A percentile compares a stretch with the other conserved stretches of the same genome.
These are phyloP conservation scores for Pipistrellus nathusii DNA, from an alignment of 2,797 vertebrate genomes.

Conservation along the genomic window DNA sequence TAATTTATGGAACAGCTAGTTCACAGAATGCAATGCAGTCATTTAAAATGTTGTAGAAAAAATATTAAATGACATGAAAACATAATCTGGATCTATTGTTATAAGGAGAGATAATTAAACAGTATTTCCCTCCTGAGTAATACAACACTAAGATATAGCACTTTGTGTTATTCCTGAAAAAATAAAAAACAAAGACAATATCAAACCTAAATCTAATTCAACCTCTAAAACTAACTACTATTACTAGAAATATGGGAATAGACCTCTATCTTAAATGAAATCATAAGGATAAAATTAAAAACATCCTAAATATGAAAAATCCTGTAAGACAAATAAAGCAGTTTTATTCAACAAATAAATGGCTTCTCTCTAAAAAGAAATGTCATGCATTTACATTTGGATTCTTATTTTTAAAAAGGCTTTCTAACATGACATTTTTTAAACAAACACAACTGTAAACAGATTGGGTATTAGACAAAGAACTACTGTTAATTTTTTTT, in stretches of 20 bases:
- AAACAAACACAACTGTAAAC: neutral
- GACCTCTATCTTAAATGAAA: neutral
- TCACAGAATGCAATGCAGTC: conserved; percentile 4
- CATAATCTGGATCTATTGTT: neutral
- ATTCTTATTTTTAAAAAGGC: neutral
- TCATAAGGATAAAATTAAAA: neutral
- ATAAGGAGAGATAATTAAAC: neutral
- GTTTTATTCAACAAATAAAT: neutral
- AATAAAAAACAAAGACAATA: neutral
- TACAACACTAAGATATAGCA: neutral
- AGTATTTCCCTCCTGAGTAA: neutral
- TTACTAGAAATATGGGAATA: neutral
- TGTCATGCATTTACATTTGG: neutral
- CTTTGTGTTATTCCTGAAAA: neutral
- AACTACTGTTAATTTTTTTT: neutral
- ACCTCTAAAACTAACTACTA: neutral
- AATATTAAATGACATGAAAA: conserved; percentile 13
- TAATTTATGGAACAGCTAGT: neutral
- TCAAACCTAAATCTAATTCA: conserved; percentile 13
- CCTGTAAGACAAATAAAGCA: neutral
- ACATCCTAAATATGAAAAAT: neutral
- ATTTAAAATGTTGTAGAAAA: neutral
- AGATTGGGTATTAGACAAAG: neutral
- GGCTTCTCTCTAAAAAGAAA: neutral
- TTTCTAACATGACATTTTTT: neutral